Evolutionary conservation across 2,113 vertebrate genomes (phyloP).

Genomic region (Megaceryle maxima): DNA sequence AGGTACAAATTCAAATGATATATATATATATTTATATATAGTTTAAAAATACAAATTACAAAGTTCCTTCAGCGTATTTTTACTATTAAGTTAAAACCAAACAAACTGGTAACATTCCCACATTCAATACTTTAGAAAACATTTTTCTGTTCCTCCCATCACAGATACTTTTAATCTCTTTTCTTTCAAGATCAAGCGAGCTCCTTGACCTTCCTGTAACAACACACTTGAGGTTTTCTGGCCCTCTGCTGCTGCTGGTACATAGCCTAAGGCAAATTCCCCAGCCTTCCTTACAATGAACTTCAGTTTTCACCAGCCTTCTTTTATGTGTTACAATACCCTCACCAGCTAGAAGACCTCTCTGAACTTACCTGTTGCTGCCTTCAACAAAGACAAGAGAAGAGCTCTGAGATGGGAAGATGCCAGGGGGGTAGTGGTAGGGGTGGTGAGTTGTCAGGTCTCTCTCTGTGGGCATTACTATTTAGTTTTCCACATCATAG

Average conservation of each 20-base stretch:
- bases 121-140: not conserved
- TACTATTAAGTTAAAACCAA: not conserved
- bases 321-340: not conserved
- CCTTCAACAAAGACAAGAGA: not conserved
- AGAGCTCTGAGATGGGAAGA: not conserved
- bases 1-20: not conserved
- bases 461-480: not conserved
- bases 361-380: not conserved
- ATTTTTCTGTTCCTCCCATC: not conserved
- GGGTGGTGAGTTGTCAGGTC: rapidly evolving
- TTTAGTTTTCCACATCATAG: not conserved
- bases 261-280: not conserved
- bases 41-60: not conserved
- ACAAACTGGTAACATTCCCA: not conserved
- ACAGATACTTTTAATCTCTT: not conserved
- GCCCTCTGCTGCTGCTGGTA: not conserved
- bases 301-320: not conserved
- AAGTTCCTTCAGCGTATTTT: not conserved
- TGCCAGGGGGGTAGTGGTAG: not conserved
- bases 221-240: not conserved
- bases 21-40: too few species aligned
- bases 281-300: rapidly evolving
- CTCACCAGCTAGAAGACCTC: not conserved
- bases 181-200: not conserved
- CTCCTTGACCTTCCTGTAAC: not conserved